phyloP scores from a whole-genome alignment of 2,113 vertebrate species.

The Marmota monax region DNA sequence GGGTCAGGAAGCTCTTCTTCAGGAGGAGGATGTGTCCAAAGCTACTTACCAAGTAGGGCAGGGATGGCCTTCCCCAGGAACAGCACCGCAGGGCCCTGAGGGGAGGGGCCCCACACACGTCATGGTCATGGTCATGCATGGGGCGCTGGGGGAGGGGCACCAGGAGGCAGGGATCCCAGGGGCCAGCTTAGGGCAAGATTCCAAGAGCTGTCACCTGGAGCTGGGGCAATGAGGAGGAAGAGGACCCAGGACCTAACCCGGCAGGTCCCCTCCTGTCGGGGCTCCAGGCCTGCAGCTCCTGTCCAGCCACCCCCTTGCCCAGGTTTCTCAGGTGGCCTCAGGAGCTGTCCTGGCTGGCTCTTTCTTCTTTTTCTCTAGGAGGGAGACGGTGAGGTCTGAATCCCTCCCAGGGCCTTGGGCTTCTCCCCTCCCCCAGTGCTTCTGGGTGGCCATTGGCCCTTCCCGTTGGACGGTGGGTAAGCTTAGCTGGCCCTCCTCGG shows the following conservation, averaged over 20 bases:
- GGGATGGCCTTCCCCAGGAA: not conserved
- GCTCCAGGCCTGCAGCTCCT: not conserved
- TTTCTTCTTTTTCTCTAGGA: not conserved
- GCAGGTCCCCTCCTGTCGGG: not conserved
- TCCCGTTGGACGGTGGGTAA: not conserved
- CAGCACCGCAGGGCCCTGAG: too few species aligned
- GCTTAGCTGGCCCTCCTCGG: too few species aligned
- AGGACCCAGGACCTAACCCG: too few species aligned
- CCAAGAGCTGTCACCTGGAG: not conserved
- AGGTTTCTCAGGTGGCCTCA: not conserved
- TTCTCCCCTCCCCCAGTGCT: not conserved
- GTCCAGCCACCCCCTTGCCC: not conserved
- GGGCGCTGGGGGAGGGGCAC: too few species aligned
- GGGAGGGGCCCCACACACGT: too few species aligned
- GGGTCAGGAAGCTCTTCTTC: not conserved
- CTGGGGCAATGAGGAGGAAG: not conserved
- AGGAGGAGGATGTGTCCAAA: not conserved
- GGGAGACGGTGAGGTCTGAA: not conserved
- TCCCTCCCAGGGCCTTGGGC: too few species aligned
- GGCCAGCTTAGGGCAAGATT: not conserved
- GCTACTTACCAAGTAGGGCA: not conserved
- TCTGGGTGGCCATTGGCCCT: not conserved
- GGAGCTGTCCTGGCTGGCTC: not conserved
- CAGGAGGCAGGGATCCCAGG: not conserved
- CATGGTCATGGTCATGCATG: too few species aligned